phyloP scores from a whole-genome alignment of 2,888 invertebrate species.

The Aspidapion aeneum region DNA sequence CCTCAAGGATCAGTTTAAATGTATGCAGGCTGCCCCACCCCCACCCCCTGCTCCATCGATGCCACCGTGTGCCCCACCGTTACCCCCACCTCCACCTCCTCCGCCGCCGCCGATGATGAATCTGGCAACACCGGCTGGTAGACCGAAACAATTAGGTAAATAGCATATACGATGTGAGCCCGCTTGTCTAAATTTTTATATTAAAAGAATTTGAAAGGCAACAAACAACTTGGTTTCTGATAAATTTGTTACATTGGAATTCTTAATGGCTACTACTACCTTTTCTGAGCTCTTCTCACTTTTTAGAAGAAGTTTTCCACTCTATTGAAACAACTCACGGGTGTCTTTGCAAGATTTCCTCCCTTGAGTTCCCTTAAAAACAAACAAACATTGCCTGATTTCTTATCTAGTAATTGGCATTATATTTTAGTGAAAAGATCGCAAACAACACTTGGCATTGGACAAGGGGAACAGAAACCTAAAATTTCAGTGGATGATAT shows the following conservation, averaged over 20 bases:
- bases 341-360: too few relatives aligned
- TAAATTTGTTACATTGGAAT: too few relatives aligned
- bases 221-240: too few relatives aligned
- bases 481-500: slow-evolving; percentile 45
- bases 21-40: slow-evolving; percentile 4
- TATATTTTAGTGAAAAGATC: slow-evolving; percentile 21
- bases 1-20: slow-evolving; percentile 27
- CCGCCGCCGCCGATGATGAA: slow-evolving; percentile 30
- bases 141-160: not conserved
- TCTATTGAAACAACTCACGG: too few relatives aligned
- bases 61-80: slow-evolving; percentile 25
- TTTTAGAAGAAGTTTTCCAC: too few relatives aligned
- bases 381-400: too few relatives aligned
- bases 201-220: too few relatives aligned
- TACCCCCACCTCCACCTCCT: slow-evolving; percentile 32
- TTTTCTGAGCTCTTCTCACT: too few relatives aligned
- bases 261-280: too few relatives aligned
- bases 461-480: slow-evolving; percentile 33
- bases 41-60: slow-evolving; percentile 33
- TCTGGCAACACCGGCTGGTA: not conserved
- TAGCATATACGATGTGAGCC: too few relatives aligned
- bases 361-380: too few relatives aligned
- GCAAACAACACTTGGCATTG: slow-evolving; percentile 16
- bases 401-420: not conserved
- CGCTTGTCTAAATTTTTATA: too few relatives aligned